These are phyloP conservation scores for Pogonomyrmex californicus DNA, from an alignment of 1,140 invertebrate genomes.

Conservation along the genomic window DNA sequence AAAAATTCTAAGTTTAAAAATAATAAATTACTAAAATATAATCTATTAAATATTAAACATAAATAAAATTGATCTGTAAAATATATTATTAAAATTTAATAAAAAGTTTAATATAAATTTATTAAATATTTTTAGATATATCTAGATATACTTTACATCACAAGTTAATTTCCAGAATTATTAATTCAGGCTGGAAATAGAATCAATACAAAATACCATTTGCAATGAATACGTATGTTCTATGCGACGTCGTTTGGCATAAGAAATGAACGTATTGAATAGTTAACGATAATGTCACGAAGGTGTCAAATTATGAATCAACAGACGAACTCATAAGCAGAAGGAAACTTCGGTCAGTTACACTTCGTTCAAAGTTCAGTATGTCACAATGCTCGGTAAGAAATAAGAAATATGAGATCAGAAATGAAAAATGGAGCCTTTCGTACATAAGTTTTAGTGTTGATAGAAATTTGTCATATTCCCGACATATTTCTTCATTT, in stretches of 20 bases:
- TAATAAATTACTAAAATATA: too few relatives aligned
- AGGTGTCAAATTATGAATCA: conserved; percentile 11
- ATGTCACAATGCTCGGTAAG: background rate
- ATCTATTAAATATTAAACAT: too few relatives aligned
- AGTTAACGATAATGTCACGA: background rate
- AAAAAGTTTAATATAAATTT: too few relatives aligned
- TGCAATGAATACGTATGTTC: background rate
- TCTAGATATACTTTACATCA: too few relatives aligned
- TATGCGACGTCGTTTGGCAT: background rate
- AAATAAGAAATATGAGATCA: background rate
- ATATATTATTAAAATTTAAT: too few relatives aligned
- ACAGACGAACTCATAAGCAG: background rate
- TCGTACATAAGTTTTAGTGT: background rate
- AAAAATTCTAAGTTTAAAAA: too few relatives aligned
- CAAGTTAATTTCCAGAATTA: too few relatives aligned
- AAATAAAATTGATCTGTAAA: too few relatives aligned
- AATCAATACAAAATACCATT: background rate
- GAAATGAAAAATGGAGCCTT: background rate
- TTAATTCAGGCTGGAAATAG: background rate
- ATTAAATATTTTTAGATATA: too few relatives aligned
- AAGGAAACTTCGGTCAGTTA: background rate
- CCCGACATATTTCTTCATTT: background rate
- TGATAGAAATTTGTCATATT: background rate
- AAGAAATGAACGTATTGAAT: background rate
- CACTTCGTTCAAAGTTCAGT: background rate